phyloP scores from a whole-genome alignment of 2,888 invertebrate genomes.

The Aphidoletes aphidimyza region DNA sequence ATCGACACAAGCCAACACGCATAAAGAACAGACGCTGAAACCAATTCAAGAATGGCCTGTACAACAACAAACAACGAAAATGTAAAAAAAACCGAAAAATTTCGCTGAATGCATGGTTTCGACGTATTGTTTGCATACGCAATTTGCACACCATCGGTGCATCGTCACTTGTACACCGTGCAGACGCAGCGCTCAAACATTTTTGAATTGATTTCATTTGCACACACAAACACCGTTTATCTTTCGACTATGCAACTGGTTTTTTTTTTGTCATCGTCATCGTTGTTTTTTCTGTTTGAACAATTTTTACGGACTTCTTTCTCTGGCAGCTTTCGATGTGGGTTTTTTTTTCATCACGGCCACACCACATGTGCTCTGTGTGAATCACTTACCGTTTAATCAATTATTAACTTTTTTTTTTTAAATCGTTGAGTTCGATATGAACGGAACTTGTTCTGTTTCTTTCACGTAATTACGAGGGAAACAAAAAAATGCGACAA shows the following conservation, averaged over 20 bases:
- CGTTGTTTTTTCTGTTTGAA: background rate
- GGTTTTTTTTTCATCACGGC: background rate
- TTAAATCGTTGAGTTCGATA: background rate
- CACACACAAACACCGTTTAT: slow-evolving; percentile 41
- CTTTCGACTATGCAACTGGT: slow-evolving; percentile 36
- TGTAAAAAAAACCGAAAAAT: background rate
- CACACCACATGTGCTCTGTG: slow-evolving; percentile 5
- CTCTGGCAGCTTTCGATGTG: too few species aligned
- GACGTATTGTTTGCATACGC: slow-evolving; percentile 19
- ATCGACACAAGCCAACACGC: slow-evolving; percentile 45
- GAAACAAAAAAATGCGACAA: background rate
- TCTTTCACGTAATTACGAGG: background rate
- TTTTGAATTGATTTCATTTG: slow-evolving; percentile 50
- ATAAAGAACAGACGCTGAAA: slow-evolving; percentile 46
- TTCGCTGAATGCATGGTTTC: slow-evolving; percentile 9
- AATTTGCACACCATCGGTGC: slow-evolving; percentile 3
- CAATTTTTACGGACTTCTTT: too few species aligned
- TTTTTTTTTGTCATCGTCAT: background rate
- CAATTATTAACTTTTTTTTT: slow-evolving; percentile 37
- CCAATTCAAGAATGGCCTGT: too few species aligned
- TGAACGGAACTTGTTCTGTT: too few species aligned
- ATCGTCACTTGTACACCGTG: background rate
- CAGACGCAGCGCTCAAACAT: slow-evolving; percentile 26
- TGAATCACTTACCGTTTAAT: slow-evolving; percentile 34
- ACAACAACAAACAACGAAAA: too few species aligned